phyloP scores from a whole-genome alignment of 2,113 vertebrate species.

The Apodemus sylvaticus region DNA sequence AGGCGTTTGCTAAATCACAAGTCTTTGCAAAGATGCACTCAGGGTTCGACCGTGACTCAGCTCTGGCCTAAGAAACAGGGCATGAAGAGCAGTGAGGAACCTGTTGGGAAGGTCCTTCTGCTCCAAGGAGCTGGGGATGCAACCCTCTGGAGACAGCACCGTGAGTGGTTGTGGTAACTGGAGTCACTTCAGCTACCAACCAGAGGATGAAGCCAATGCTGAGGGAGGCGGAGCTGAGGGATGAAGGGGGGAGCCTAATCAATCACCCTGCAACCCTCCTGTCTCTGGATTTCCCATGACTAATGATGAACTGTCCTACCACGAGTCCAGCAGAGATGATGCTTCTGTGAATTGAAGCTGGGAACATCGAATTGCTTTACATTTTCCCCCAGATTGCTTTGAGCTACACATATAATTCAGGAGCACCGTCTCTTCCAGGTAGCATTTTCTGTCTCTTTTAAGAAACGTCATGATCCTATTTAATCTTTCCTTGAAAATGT shows the following conservation, averaged over 20 bases:
- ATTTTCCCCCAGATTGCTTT: not conserved
- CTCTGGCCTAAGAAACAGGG: not conserved
- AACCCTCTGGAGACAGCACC: not conserved
- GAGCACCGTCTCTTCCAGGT: not conserved
- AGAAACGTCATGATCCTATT: not conserved
- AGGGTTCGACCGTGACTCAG: not conserved
- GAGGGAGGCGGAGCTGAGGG: not conserved
- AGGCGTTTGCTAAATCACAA: not conserved
- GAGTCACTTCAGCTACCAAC: not conserved
- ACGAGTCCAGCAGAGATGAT: not conserved
- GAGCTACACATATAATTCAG: not conserved
- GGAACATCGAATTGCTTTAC: not conserved
- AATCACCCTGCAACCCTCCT: too few relatives aligned
- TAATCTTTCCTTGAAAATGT: constrained; percentile 31
- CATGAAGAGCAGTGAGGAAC: not conserved
- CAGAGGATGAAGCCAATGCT: not conserved
- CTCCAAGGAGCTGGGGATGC: not conserved
- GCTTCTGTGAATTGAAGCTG: not conserved
- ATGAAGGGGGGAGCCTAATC: not conserved
- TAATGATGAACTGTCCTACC: not conserved
- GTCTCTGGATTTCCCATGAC: not conserved
- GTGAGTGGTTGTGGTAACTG: not conserved
- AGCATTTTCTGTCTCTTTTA: constrained; percentile 20
- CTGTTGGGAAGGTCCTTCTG: not conserved
- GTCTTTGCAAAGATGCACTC: not conserved